Evolutionary conservation across 2,113 vertebrate species (phyloP).

Genomic region (Brienomyrus longianalis): DNA sequence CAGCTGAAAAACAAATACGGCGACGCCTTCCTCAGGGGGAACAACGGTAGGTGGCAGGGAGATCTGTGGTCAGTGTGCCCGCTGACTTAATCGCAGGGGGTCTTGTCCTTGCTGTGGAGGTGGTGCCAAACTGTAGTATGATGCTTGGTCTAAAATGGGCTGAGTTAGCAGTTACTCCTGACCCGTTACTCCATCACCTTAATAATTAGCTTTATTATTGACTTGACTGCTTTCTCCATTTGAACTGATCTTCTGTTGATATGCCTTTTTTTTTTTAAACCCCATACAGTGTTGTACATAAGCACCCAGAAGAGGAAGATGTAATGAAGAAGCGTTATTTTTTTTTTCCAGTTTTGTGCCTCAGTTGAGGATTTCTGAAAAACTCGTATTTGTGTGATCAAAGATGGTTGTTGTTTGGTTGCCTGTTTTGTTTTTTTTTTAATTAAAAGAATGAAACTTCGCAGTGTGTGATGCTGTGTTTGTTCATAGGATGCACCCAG

Average conservation of each 20-base stretch:
- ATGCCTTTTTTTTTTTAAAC: slow-evolving; percentile 12
- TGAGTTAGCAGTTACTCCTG: neutral
- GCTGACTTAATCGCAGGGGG: neutral
- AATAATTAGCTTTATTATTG: neutral
- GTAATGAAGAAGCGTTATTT: slow-evolving; percentile 50
- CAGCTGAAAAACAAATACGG: slow-evolving; percentile 98
- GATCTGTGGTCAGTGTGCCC: neutral
- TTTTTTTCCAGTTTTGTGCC: slow-evolving; percentile 18
- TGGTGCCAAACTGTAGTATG: neutral
- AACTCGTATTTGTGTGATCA: slow-evolving; percentile 37
- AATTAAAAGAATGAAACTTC: neutral
- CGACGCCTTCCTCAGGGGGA: slow-evolving; percentile 95
- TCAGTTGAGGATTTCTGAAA: slow-evolving; percentile 16
- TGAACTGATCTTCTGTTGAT: neutral
- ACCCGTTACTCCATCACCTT: neutral
- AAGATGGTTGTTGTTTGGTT: slow-evolving; percentile 39
- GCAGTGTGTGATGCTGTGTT: neutral
- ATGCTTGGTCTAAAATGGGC: neutral
- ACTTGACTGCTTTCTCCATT: neutral
- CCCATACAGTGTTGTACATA: slow-evolving; percentile 86
- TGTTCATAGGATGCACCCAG: too few relatives aligned
- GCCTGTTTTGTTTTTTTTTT: slow-evolving; percentile 1
- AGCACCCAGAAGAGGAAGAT: slow-evolving; percentile 99
- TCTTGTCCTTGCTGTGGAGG: neutral
- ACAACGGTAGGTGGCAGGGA: slow-evolving; percentile 75